A percentile compares a stretch with the other conserved stretches of the same genome.
phyloP scores from a whole-genome alignment of 2,888 invertebrate species.

The Drosophila kambysellisi region DNA sequence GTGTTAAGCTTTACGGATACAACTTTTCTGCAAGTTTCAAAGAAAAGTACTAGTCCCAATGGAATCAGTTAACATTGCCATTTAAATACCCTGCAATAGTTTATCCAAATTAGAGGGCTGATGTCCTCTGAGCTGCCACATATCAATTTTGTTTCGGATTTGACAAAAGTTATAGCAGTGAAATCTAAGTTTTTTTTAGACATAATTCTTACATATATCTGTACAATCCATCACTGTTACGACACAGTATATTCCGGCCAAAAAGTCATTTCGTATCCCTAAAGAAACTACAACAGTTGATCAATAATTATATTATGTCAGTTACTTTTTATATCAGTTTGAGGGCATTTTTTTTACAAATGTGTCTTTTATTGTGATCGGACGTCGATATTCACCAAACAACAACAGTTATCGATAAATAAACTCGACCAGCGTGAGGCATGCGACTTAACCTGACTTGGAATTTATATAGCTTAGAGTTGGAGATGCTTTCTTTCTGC shows the following conservation, averaged over 20 bases:
- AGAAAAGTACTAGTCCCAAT: background rate
- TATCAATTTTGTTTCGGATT: background rate
- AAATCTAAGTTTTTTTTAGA: background rate
- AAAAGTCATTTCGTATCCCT: background rate
- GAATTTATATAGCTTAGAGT: background rate
- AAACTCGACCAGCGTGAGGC: background rate
- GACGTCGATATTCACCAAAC: background rate
- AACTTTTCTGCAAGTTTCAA: slow-evolving; percentile 9
- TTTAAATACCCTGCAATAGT: background rate
- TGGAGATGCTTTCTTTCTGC: background rate
- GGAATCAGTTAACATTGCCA: background rate
- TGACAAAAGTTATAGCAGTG: background rate
- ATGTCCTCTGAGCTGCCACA: background rate
- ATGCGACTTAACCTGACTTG: background rate
- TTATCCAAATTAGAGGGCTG: background rate
- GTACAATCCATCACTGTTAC: background rate
- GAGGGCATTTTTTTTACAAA: background rate
- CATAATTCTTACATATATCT: background rate
- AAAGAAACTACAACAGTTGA: background rate
- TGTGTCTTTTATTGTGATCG: background rate
- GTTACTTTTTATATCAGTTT: background rate
- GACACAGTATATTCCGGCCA: background rate
- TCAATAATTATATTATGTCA: background rate
- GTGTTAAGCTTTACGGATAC: slow-evolving; percentile 6
- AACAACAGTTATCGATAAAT: background rate